Percentiles rank a stretch among this genome's conserved stretches.
Conservation (phyloP, 2,113 vertebrate genomes). For the Albula glossodonta region DNA sequence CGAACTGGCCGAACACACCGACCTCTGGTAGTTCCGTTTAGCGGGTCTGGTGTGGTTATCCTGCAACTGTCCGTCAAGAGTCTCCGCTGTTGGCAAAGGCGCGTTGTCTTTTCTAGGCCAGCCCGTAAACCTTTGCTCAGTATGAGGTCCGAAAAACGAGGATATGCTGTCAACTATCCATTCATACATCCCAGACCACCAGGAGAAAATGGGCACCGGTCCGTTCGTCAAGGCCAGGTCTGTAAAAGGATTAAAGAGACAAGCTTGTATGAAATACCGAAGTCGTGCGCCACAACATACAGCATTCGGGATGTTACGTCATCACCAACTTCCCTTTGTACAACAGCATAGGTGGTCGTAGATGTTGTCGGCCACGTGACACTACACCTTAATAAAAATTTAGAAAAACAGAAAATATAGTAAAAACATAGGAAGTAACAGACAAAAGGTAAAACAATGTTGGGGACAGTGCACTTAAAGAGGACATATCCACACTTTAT, state of each 20-base stretch:
- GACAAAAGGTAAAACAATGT: no score
- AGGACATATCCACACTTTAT: no score
- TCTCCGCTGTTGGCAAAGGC: slow-evolving; percentile 38
- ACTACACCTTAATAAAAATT: no score
- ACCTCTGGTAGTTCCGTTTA: slow-evolving; percentile 76
- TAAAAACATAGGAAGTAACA: no score
- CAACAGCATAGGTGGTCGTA: not conserved
- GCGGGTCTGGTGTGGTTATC: slow-evolving; percentile 59
- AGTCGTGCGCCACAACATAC: not conserved
- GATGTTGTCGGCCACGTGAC: no score
- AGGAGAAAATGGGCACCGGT: slow-evolving; percentile 50
- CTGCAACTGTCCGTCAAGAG: slow-evolving; percentile 34
- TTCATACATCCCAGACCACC: slow-evolving; percentile 79
- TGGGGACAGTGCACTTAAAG: no score
- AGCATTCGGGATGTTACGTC: not conserved
- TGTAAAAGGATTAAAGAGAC: slow-evolving; percentile 12
- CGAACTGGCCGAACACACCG: slow-evolving; percentile 6
- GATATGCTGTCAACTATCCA: slow-evolving; percentile 77
- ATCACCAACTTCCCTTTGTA: not conserved
- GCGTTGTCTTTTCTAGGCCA: slow-evolving; percentile 52
- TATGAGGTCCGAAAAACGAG: slow-evolving; percentile 73
- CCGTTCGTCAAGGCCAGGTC: slow-evolving; percentile 64
- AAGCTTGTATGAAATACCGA: not conserved
- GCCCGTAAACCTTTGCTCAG: slow-evolving; percentile 50
- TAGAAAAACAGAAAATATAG: no score